These are phyloP conservation scores for Drosophila dunni DNA, from an alignment of 1,140 invertebrate genomes.

Conservation along the genomic window DNA sequence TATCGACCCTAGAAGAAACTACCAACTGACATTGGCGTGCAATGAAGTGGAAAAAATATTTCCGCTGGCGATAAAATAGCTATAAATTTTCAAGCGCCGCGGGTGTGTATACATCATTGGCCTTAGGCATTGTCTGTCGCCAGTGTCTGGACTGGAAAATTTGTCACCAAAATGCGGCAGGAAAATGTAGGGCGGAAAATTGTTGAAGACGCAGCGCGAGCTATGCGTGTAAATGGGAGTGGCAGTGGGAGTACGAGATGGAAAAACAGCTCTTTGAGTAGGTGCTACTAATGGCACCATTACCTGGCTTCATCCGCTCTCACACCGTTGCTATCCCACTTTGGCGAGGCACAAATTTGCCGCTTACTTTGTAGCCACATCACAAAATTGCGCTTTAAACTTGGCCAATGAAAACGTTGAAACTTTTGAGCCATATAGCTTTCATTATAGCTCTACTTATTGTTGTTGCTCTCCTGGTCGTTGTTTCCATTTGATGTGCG, in stretches of 20 bases:
- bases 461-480: conserved; percentile 28
- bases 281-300: conserved; percentile 79
- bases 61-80: conserved; percentile 76
- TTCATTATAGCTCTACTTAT: conserved; percentile 64
- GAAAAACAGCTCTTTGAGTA: conserved; percentile 52
- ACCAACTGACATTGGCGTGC: conserved; percentile 27
- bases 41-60: conserved; percentile 81
- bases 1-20: conserved; percentile 15
- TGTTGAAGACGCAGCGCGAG: conserved; percentile 42
- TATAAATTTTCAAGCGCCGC: conserved; percentile 75
- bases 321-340: not conserved
- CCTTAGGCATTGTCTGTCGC: conserved; percentile 28
- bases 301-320: conserved; percentile 55
- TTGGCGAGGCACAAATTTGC: conserved; percentile 15
- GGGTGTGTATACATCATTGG: conserved; percentile 31
- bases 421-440: conserved; percentile 71
- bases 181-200: conserved; percentile 27
- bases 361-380: conserved; percentile 39
- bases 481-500: conserved; percentile 59
- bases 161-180: conserved; percentile 41
- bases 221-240: conserved; percentile 37
- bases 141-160: conserved; percentile 44
- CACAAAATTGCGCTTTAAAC: conserved; percentile 63
- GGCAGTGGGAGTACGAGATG: too few species aligned
- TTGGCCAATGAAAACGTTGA: conserved; percentile 42